Evolutionary conservation across 2,888 invertebrate genomes (phyloP).

Genomic region (Agonum fuliginosum): DNA sequence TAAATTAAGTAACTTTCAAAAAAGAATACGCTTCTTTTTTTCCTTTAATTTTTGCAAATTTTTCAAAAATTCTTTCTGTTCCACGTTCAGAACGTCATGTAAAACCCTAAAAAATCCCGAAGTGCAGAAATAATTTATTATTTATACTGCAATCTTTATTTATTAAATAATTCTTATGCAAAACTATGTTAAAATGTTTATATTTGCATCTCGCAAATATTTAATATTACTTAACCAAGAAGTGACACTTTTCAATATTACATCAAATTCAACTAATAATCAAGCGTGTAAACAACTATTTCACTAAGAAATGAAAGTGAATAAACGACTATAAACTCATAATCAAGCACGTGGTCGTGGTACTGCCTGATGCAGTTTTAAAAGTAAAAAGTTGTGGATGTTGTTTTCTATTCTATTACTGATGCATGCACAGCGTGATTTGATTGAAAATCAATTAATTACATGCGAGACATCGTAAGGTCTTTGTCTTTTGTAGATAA

Average conservation of each 20-base stretch:
- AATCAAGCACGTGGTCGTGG: background rate
- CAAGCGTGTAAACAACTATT: background rate
- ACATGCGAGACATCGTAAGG: too few relatives aligned
- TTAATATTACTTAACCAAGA: slow-evolving; percentile 1
- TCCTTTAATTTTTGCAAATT: too few relatives aligned
- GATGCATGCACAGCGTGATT: background rate
- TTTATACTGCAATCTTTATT: too few relatives aligned
- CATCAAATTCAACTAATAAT: background rate
- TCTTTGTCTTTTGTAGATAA: too few relatives aligned
- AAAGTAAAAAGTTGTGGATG: too few relatives aligned
- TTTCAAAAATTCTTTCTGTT: too few relatives aligned
- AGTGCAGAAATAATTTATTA: too few relatives aligned
- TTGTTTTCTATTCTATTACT: background rate
- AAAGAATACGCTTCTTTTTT: too few relatives aligned
- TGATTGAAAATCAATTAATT: background rate
- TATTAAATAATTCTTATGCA: too few relatives aligned
- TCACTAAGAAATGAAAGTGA: slow-evolving; percentile 1
- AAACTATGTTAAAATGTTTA: background rate
- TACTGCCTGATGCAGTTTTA: background rate
- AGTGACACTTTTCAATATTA: slow-evolving; percentile 7
- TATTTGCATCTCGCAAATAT: background rate
- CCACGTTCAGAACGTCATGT: too few relatives aligned
- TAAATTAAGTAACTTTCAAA: too few relatives aligned
- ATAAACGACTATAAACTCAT: background rate
- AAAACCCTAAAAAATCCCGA: too few relatives aligned